phyloP scores from a whole-genome alignment of 2,113 vertebrate species.

The Anser cygnoides region DNA sequence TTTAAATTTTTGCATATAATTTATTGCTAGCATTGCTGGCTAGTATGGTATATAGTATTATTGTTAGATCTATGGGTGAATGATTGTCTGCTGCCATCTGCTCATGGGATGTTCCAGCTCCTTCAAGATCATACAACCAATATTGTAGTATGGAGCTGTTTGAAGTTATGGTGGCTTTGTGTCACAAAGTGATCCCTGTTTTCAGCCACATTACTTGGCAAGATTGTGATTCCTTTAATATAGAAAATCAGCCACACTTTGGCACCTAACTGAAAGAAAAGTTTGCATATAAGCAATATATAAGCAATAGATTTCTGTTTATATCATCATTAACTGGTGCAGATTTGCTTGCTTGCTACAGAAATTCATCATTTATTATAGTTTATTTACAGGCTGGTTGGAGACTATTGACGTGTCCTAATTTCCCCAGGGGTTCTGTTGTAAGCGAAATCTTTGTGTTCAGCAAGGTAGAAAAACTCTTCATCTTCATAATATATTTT shows the following conservation, averaged over 20 bases:
- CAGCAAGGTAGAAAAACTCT: not conserved
- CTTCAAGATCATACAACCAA: not conserved
- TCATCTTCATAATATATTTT: not conserved
- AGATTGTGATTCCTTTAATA: not conserved
- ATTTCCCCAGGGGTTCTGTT: not conserved
- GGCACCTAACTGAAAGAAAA: not conserved
- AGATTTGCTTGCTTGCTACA: not conserved
- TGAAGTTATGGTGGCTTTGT: not conserved
- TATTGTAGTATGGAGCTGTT: not conserved
- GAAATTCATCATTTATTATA: not conserved
- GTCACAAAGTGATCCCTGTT: not conserved
- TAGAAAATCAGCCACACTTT: not conserved
- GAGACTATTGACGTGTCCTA: not conserved
- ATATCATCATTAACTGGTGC: not conserved
- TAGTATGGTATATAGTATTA: not conserved
- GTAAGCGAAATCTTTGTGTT: not conserved
- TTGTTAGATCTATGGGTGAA: not conserved
- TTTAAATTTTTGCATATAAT: slow-evolving; percentile 8
- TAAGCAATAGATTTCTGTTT: not conserved
- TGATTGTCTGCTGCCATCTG: not conserved
- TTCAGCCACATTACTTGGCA: not conserved
- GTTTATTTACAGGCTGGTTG: not conserved
- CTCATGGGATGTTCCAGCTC: not conserved
- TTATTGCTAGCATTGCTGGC: not conserved
- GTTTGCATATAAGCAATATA: not conserved